Base-by-base conservation (phyloP, 1,140 invertebrate genomes). In the Drosophila murphyi region DNA sequence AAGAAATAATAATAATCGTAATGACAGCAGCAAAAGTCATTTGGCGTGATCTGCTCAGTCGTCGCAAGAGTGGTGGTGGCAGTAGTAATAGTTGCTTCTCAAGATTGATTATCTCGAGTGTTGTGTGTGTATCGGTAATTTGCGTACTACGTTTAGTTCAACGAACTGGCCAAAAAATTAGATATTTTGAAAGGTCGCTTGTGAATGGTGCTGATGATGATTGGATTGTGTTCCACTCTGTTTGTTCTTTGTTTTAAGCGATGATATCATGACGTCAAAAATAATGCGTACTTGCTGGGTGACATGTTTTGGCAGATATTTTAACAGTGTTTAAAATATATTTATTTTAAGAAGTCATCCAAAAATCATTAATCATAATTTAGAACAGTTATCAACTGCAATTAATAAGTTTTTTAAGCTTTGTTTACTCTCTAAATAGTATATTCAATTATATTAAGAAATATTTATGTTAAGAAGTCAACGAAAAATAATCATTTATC, bases 81-180 rank as follows among this genome's bases (percentile, higher is more conserved):
- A 65, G 75, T 82, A 75, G 72, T 78, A 78, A 73, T 86, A 72
- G 71, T 68, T 64, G 35, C 32, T 47, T 61, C 50, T 61, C 41
- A 48, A 78, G 52, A 55, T 63, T 83, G 69, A 55, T 71, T 86
- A 75, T 67, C 52, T 77, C 55, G 78, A 85, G 78, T 78, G 71
- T 59, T 51, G 78, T 80, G 70, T 78, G 71, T 59, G 61, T 89
- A 89, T 89, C 85, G 85, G 85, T 89, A 89, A 81, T 90, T 89
- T 89, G 86, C 86, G 85, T 89, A 89, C 78, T 78, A 80, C 77
- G 47, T 7, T 47, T 39, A 71, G 85, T 89, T 89, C 85, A 89
- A 81, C 67, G 82, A 87, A 87, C 72, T 47, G 48, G 50, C 59
- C 64, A 68, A 75, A 64, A 68, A 75, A 64, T 64, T 55, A 64